Base-by-base conservation (phyloP, 2,797 vertebrate species). In the Rhinophrynus dorsalis region DNA sequence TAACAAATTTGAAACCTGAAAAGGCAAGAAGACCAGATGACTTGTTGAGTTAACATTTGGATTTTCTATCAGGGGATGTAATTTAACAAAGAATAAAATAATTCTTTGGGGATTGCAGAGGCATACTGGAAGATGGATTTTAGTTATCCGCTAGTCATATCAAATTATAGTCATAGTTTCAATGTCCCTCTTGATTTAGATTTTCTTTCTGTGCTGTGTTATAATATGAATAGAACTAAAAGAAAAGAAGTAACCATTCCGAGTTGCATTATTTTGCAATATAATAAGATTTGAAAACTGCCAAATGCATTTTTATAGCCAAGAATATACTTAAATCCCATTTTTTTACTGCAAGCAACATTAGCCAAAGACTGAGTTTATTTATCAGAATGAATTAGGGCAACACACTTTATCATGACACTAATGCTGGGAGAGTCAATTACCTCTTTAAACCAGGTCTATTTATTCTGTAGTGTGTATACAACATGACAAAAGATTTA, bases 201-300 rank as follows among this genome's bases (percentile, higher is more conserved):
- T 51, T 42, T 18, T 38, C 15, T 40, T 59, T 29, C 30, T 29
- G 24, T 50, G 56, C 55, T 11, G 66, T 50, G 35, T 50, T 24
- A 29, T 33, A 68, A 68, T 68, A 68, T 50, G 15, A 50, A 40
- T 38, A 57, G n/a, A 58, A 51, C 42, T 38, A 21, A 67, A 38
- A 26, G 29, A 47, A 27, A 45, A 58, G 23, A 67, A 35, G 50
- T 38, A 58, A 48, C 37, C 40, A 23, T 56, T n/a, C 18, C 26
- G 24, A 58, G 21, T 44, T 21, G 24, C 50, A 24, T 50, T 48
- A 54, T 29, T 59, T 48, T 59, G 24, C 21, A 26, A 27, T 35
- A 48, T 27, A 56, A 37, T 56, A 55, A 20, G 20, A 47, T 67
- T 32, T 67, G 17, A 32, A 32, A 33, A 33, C 5, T 15, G 33